phyloP scores from a whole-genome alignment of 1,140 invertebrate genomes.

The Lerema accius region DNA sequence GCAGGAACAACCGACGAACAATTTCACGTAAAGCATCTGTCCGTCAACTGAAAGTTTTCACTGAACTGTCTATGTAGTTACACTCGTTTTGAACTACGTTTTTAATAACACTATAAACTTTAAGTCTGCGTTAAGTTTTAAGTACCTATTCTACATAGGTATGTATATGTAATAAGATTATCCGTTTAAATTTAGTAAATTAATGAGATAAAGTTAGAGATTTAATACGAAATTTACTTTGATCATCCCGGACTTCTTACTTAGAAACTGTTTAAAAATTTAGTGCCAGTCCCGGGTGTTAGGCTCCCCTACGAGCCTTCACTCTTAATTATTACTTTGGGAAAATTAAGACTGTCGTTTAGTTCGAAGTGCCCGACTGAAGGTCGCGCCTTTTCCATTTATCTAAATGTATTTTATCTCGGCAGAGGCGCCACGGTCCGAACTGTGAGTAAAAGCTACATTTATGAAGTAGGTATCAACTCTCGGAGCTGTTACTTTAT shows the following conservation, averaged over 20 bases:
- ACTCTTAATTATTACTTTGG: slow-evolving; percentile 84
- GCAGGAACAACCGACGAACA: slow-evolving; percentile 47
- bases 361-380: slow-evolving; percentile 70
- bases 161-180: not conserved
- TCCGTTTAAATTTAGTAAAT: slow-evolving; percentile 14
- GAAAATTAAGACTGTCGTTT: slow-evolving; percentile 83
- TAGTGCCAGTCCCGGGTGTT: slow-evolving; percentile 61
- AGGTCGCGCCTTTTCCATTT: slow-evolving; percentile 75
- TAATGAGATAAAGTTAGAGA: not conserved
- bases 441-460: slow-evolving; percentile 48
- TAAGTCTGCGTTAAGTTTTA: slow-evolving; percentile 1
- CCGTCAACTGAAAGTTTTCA: slow-evolving; percentile 45
- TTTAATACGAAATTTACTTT: slow-evolving; percentile 73
- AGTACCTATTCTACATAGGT: slow-evolving; percentile 9
- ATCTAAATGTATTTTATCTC: slow-evolving; percentile 81
- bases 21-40: slow-evolving; percentile 56
- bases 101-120: slow-evolving; percentile 24
- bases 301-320: slow-evolving; percentile 71
- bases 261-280: slow-evolving; percentile 80
- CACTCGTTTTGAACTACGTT: slow-evolving; percentile 39
- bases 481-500: too few species aligned
- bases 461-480: slow-evolving; percentile 1
- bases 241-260: slow-evolving; percentile 75
- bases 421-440: slow-evolving; percentile 50
- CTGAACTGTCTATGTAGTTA: slow-evolving; percentile 50